phyloP scores from a whole-genome alignment of 2,888 invertebrate genomes.

The Balanococcus diminutus region DNA sequence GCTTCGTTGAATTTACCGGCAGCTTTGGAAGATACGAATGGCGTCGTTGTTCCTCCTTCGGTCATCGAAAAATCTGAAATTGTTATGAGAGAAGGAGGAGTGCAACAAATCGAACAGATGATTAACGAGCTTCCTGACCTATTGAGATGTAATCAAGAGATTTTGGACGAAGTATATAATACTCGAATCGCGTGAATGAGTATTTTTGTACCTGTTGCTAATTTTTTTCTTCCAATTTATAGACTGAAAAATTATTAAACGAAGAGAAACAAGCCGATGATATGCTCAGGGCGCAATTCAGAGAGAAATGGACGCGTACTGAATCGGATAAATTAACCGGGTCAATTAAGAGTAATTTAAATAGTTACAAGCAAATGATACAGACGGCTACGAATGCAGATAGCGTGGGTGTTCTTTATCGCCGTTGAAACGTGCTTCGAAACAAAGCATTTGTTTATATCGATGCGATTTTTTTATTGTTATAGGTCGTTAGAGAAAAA shows the following conservation, averaged over 20 bases:
- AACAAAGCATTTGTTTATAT: too few relatives aligned
- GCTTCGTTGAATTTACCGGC: constrained; percentile 95
- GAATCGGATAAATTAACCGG: constrained; percentile 86
- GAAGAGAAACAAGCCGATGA: constrained; percentile 93
- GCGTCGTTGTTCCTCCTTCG: constrained; percentile 82
- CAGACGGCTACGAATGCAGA: constrained; percentile 82
- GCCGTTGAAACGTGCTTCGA: background rate
- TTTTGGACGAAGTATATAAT: constrained; percentile 84
- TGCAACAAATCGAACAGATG: constrained; percentile 72
- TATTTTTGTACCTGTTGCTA: background rate
- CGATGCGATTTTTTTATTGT: constrained; percentile 4
- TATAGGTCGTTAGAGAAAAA: constrained; percentile 80
- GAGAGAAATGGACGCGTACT: constrained; percentile 90
- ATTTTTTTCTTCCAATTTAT: background rate
- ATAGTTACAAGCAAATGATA: constrained; percentile 91
- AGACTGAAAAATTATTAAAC: constrained; percentile 80
- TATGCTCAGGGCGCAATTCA: constrained; percentile 86
- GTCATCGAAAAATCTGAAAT: constrained; percentile 82
- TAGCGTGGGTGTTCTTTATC: constrained; percentile 61
- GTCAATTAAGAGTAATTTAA: constrained; percentile 84
- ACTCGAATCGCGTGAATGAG: background rate
- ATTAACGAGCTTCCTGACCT: constrained; percentile 88
- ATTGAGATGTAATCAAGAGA: constrained; percentile 89
- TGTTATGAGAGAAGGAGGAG: constrained; percentile 68
- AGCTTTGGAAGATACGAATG: constrained; percentile 83